Evolutionary conservation across 35 echinoderm and acorn worm genomes (phyloP), one percentile per base, ranked within the genome.

Genomic region (Apostichopus californicus): DNA sequence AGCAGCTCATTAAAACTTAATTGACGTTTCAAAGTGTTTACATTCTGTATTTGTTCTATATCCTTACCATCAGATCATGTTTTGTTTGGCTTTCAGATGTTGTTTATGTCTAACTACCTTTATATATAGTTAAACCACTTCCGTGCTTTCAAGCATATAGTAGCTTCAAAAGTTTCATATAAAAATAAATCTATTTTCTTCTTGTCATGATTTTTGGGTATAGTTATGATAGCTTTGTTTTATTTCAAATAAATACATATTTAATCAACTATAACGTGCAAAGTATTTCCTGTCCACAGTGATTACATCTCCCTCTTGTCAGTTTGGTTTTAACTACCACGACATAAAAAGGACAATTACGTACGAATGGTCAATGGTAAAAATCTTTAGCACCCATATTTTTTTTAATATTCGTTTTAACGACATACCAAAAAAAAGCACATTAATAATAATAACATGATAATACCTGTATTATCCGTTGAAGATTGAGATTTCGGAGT

Each of bases 401-500:
- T 46, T 46, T 46, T 46, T 46, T 2, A 46, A 46, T 11, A 68
- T 68, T 68, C 18, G 11, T 68, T 68, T 68, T 68, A 68, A 68
- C 64, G 64, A 18, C 18, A 11, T 8, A 68, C 34, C 34, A 46
- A 46, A 82, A 14, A 82, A 46, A 57, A 57, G 3, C 9, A 6
- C 14, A 82, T n/a, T 34, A 57, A 34, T 12, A 82, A 82, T 46
- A 5, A 82, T 55, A 82, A 46, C 34, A 82, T 21, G 18, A 53
- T 28, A 66, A 68, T 89, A 91, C 89, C 89, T 91, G 89, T 8
- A 68, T 91, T 91, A n/a, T 91, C 89, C 18, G 77, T 58, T 12
- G 89, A 91, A 68, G 71, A 22, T 68, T 91, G 89, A 17, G 89
- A 91, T 79, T 77, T 79, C 22, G 89, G 89, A 11, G 89, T 91